Evolutionary conservation across 2,113 vertebrate genomes (phyloP).

Genomic region (Labrus mixtus): DNA sequence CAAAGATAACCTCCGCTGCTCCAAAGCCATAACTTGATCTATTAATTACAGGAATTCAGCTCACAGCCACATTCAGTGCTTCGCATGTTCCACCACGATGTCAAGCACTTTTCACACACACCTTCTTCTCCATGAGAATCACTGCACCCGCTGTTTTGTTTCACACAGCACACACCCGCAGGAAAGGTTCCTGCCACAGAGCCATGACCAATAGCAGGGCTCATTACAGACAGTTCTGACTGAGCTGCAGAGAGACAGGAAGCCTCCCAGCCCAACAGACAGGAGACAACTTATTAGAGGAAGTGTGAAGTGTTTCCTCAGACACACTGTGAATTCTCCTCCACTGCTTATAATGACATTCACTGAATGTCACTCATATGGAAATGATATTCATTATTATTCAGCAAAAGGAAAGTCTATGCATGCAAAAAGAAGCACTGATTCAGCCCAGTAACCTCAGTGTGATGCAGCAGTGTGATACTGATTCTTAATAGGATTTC

Average conservation of each 20-base stretch:
- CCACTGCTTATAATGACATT: conserved; percentile 20
- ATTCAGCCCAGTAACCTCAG: neutral
- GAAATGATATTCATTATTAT: conserved; percentile 12
- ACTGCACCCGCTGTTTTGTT: conserved; percentile 38
- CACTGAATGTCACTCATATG: conserved; percentile 16
- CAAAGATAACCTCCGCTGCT: neutral
- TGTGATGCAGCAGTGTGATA: neutral
- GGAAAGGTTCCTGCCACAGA: conserved; percentile 18
- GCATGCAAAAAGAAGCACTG: neutral
- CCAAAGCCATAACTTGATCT: neutral
- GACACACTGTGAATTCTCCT: conserved; percentile 12
- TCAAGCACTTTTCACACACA: conserved; percentile 14
- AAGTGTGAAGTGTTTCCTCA: conserved; percentile 23
- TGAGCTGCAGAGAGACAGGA: conserved; percentile 30
- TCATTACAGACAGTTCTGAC: conserved; percentile 61
- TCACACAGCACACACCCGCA: conserved; percentile 20
- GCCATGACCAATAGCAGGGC: conserved; percentile 60
- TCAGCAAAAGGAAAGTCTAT: neutral
- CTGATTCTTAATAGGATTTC: neutral
- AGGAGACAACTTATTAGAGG: conserved; percentile 40
- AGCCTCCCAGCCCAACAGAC: conserved; percentile 33
- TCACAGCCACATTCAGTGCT: conserved; percentile 6
- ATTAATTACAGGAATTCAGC: neutral
- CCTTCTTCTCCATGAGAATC: conserved; percentile 2
- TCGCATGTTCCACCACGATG: neutral